Percentiles rank a stretch among this genome's conserved stretches.
phyloP scores from a whole-genome alignment of 2,797 vertebrate species.

The Coreius guichenoti region DNA sequence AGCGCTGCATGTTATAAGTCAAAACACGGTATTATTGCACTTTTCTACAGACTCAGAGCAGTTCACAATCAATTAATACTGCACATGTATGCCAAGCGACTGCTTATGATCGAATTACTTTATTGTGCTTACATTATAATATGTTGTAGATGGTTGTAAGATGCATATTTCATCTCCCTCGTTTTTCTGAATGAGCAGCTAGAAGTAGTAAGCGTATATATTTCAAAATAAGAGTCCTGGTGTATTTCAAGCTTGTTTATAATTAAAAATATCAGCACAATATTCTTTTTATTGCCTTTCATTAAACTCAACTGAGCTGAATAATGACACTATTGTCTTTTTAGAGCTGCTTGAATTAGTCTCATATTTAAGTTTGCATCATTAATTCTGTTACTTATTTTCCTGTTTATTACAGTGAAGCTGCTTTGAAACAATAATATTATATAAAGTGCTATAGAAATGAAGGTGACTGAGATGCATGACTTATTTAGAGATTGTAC shows the following conservation, averaged over 20 bases:
- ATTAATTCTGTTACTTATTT: no score
- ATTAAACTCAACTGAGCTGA: neutral
- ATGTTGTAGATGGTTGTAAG: no score
- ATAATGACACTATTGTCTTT: neutral
- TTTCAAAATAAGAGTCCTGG: neutral
- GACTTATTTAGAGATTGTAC: no score
- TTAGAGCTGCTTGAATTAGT: no score
- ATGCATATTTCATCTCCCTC: no score
- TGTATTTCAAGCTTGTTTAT: neutral
- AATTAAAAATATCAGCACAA: neutral
- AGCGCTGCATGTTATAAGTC: neutral
- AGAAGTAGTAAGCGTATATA: neutral
- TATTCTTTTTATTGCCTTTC: neutral
- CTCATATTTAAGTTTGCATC: neutral
- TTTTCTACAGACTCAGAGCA: no score
- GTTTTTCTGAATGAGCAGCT: neutral
- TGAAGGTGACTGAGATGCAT: neutral
- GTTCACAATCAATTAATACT: no score
- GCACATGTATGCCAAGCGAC: no score
- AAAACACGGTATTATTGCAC: neutral
- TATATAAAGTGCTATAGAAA: neutral
- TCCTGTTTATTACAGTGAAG: no score
- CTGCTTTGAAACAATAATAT: neutral
- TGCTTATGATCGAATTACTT: no score
- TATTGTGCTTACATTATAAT: no score